Evolutionary conservation across 2,888 invertebrate genomes (phyloP), one percentile per base, ranked within the genome.

Genomic region (Eudemis profundana): DNA sequence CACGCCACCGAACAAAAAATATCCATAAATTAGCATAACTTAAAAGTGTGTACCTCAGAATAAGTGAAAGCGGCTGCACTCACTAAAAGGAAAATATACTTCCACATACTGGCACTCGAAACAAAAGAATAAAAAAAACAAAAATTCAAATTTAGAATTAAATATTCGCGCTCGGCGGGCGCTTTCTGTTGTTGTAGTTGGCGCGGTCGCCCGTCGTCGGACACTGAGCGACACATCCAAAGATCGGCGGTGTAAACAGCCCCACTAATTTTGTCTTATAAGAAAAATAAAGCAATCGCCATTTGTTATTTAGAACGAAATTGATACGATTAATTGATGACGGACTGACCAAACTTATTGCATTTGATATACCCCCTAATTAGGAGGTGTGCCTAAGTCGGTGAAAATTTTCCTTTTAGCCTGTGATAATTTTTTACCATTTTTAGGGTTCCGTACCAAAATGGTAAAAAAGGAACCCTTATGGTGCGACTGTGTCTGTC

Each of bases 81-180:
- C 84, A 90, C 82, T 70, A 90, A 81, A 76, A 86, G 74, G 72
- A 84, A 81, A 77, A 79, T 77, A 74, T 85, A 86, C 86, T 86
- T 87, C 83, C 85, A 87, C 90, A 90, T 91, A 74, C 70, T 80
- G 76, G 70, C 59, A 65, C 56, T 78, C 76, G 68, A 72, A 72
- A 70, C 72, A 72, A 74, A 78, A 72, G 74, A 72, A 74, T 74
- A 77, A 74, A 71, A 78, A 75, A 72, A 72, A 74, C 60, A 50
- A 69, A 69, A 77, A 76, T 75, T 78, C 67, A 72, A 79, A 80
- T 78, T 78, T 83, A 70, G 69, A 78, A 81, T 81, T 84, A 77
- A 83, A 75, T 85, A 78, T 80, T 84, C 79, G 85, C 86, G 82
- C 85, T 78, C 82, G 66, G 73, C 76, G 74, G 77, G 79, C 84